These are phyloP conservation scores for Pomacea canaliculata DNA, from an alignment of 2,888 invertebrate genomes.

Conservation along the genomic window DNA sequence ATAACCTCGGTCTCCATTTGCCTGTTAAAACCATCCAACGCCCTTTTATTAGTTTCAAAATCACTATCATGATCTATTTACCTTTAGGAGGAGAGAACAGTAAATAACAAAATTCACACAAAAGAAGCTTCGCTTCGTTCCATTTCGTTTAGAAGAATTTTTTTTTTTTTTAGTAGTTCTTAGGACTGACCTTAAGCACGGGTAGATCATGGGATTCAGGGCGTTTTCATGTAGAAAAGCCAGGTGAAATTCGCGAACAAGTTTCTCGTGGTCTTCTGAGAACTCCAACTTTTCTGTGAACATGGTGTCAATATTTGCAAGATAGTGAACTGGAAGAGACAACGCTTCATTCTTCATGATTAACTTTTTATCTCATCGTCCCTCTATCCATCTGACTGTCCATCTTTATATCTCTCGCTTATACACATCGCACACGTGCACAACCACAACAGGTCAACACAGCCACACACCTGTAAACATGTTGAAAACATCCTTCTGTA, in stretches of 20 bases:
- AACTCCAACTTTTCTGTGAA: conserved; percentile 58
- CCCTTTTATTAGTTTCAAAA: too few relatives aligned
- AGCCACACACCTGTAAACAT: conserved; percentile 52
- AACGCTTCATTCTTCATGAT: background rate
- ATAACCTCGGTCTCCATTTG: conserved; percentile 65
- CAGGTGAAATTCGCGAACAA: conserved; percentile 57
- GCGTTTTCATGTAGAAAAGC: conserved; percentile 67
- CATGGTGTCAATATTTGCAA: background rate
- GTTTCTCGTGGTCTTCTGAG: conserved; percentile 57
- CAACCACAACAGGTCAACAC: too few relatives aligned
- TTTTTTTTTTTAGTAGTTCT: too few relatives aligned
- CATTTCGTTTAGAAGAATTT: too few relatives aligned
- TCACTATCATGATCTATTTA: too few relatives aligned
- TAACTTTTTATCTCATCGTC: background rate
- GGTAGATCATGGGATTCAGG: conserved; percentile 64
- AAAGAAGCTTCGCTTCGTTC: background rate
- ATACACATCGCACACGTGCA: too few relatives aligned
- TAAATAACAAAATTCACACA: background rate
- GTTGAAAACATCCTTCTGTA: conserved; percentile 60
- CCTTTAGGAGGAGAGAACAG: too few relatives aligned
- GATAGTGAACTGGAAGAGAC: background rate
- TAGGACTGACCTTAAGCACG: conserved; percentile 56
- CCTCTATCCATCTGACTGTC: background rate
- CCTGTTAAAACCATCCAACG: conserved; percentile 35
- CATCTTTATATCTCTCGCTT: too few relatives aligned